Evolutionary conservation across 2,797 vertebrate species (phyloP).

Genomic region (Eleutherodactylus coqui): DNA sequence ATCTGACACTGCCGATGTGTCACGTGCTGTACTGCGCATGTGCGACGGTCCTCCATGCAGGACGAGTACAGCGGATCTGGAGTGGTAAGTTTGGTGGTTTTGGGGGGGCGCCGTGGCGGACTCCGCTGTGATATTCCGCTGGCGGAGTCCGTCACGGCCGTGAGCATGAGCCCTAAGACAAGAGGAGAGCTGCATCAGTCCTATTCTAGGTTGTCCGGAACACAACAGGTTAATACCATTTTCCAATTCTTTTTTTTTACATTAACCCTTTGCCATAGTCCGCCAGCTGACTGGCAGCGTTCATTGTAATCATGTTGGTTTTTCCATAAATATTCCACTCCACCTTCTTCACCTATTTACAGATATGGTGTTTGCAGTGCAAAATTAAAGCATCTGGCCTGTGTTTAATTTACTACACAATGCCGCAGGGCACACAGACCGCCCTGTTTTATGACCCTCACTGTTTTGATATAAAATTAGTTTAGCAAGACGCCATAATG

Average conservation of each 20-base stretch:
- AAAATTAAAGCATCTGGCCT: slow-evolving; percentile 59
- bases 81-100: too few relatives aligned
- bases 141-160: too few relatives aligned
- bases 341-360: slow-evolving; percentile 48
- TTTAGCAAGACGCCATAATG: neutral
- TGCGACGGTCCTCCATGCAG: too few relatives aligned
- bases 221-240: neutral
- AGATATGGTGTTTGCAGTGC: slow-evolving; percentile 53
- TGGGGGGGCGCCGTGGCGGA: too few relatives aligned
- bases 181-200: neutral
- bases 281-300: neutral
- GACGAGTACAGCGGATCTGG: too few relatives aligned
- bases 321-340: slow-evolving; percentile 49
- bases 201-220: neutral
- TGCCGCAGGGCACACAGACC: slow-evolving; percentile 18
- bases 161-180: too few relatives aligned
- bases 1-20: too few relatives aligned
- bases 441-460: slow-evolving; percentile 39
- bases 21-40: too few relatives aligned
- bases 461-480: slow-evolving; percentile 54
- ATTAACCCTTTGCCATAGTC: slow-evolving; percentile 32
- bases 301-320: slow-evolving; percentile 31
- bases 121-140: too few relatives aligned
- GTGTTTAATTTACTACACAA: slow-evolving; percentile 53
- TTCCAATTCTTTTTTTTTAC: neutral